Evolutionary conservation across 2,113 vertebrate genomes (phyloP), one percentile per base, ranked within the genome.

Genomic region (Sebastes schlegelii): DNA sequence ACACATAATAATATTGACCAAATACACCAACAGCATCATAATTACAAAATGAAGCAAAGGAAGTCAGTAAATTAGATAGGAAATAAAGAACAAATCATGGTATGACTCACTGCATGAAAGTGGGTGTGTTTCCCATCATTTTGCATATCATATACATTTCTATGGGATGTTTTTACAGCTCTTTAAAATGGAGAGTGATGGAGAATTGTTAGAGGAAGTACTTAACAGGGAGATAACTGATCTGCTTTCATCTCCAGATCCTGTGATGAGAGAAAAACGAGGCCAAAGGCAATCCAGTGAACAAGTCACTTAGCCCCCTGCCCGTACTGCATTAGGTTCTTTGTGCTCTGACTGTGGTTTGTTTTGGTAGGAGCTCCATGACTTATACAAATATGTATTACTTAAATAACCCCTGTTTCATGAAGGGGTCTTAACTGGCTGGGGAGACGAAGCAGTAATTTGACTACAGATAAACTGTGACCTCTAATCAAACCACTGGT

Each of bases 231-330:
- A 23, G 54, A 23, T 7, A 58, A 14, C 42, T 23, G 40, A 58
- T 61, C 21, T 61, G 55, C 57, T 61, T 48, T 34, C 43, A 34
- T 51, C 16, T 48, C 70, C 43, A 48, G 55, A 73, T 58, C 11
- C 58, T 40, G 45, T 62, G n/a, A 62, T 54, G 57, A 82, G 12
- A 76, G 57, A 76, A 55, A 77, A 71, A 19, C 46, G 14, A 42
- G 45, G 19, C 5, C 17, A 23, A 21, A 7, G 17, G 52, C 10
- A 16, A 73, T 80, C 40, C 42, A 64, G 10, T 17, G 34, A 66
- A 55, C 16, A 17, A n/a, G 16, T 21, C 73, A 51, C 46, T 42
- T 42, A n/a, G 4, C 17, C 8, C 34, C 8, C n/a, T 58, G 34
- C 52, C 74, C 40, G 4, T 49, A 21, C 54, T 69, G 57, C 21